These are phyloP conservation scores for Odontocerum albicorne DNA, from an alignment of 2,888 invertebrate genomes.

Conservation along the genomic window DNA sequence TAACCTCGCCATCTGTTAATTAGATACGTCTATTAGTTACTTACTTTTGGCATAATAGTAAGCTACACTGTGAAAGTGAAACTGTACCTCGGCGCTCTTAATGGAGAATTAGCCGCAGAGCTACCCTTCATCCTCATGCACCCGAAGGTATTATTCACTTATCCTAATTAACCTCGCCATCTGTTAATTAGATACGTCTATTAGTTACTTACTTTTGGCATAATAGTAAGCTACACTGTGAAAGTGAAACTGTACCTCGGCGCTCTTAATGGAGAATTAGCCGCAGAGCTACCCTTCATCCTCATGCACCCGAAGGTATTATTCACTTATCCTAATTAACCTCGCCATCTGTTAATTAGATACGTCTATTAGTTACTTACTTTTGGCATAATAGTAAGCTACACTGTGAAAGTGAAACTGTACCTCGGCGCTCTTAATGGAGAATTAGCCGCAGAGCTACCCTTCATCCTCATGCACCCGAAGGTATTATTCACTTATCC, in stretches of 20 bases:
- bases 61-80: constrained; percentile 95
- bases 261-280: constrained; percentile 88
- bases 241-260: constrained; percentile 94
- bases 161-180: too few species aligned
- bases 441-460: constrained; percentile 87
- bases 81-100: constrained; percentile 88
- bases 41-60: constrained; percentile 93
- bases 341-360: too few species aligned
- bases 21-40: too few species aligned
- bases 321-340: too few species aligned
- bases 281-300: constrained; percentile 89
- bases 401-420: constrained; percentile 92
- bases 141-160: constrained; percentile 71
- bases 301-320: constrained; percentile 85
- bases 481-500: constrained; percentile 68
- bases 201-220: too few species aligned
- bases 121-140: constrained; percentile 91
- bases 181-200: too few species aligned
- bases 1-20: too few species aligned
- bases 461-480: constrained; percentile 90
- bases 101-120: constrained; percentile 90
- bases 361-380: too few species aligned
- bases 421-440: constrained; percentile 92
- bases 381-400: constrained; percentile 94
- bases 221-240: constrained; percentile 92